Evolutionary conservation across 1,140 invertebrate genomes (phyloP), one percentile per base, ranked within the genome.

Genomic region (Cotesia typhae): DNA sequence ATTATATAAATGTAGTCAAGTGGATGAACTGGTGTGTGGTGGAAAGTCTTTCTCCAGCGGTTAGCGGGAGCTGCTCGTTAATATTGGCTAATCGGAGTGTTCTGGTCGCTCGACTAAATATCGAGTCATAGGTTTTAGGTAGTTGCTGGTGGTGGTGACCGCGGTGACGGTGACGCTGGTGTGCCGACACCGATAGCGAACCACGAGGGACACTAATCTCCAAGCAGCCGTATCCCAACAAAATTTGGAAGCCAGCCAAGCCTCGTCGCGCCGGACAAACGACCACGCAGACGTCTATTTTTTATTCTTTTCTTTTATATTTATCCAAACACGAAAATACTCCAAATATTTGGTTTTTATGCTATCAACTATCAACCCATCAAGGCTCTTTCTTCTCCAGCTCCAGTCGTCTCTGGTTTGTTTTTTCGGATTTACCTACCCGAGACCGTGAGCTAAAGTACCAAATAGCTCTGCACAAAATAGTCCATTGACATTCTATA

Each of bases 51-150:
- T 59, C 57, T 59, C 57, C 28, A 17, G 20, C 9, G 57, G 14
- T 59, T 59, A 28, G 55, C 60, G 67, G 55, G 52, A 67, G 63
- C 51, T 55, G 57, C 60, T 65, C 72, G 75, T 74, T 74, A 73
- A 76, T 76, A 76, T 76, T 69, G 65, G 70, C 75, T 76, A 76
- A 76, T 76, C 75, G 70, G 70, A 74, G 28, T 28, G 28, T 28
- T 28, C 72, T 74, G 65, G 69, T 70, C 69, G 66, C 61, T 71
- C 65, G 75, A 74, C 72, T 76, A 70, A 76, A 76, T 76, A 76
- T 76, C 67, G 60, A 70, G 68, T 28, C 28, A 28, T 28, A 28
- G 28, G 28, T 28, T 28, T 28, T 28, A 28, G 28, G 28, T 28
- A 28, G 41, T 6, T 47, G 5, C 41, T 47, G 41, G 41, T 47